Evolutionary conservation across 1,140 invertebrate species (phyloP), one percentile per base, ranked within the genome.

Genomic region (Chironomus striatipennis): DNA sequence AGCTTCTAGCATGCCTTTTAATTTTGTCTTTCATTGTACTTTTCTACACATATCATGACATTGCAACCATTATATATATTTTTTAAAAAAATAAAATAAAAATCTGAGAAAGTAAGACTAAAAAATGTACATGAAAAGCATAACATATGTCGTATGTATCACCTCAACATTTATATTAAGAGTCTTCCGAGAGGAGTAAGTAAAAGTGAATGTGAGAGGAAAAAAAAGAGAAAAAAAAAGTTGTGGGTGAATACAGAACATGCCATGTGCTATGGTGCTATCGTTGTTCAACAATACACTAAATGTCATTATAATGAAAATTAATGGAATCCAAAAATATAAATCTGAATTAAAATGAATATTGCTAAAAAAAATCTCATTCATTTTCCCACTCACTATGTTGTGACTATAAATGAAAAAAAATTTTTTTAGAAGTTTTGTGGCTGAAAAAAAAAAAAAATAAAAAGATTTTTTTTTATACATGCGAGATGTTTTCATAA

Each of bases 301-400:
- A 57, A 57, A 57, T 57, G 47, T 57, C 47, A 57, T 57, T 57
- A 57, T 57, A 57, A 57, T 57, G 47, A 57, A 57, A 57, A 57
- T 57, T 57, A 57, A 57, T 57, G 47, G 47, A 57, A 57, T 57
- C 47, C 47, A 57, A 57, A 57, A 57, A 57, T 57, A 57, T 57
- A 57, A 57, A 57, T 57, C 47, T 57, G 47, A 57, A 57, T 57
- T 57, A 57, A 57, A 57, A 57, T 57, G 47, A 57, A 57, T 57
- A 57, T 57, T 57, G 47, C 10, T 57, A 12, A 57, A 57, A 57
- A 57, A 57, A 57, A 15, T 57, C 47, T 57, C 47, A n/a, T 57
- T 57, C 47, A n/a, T 57, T 57, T 57, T 57, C n/a, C 43, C 47
- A n/a, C 47, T 57, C 24, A 34, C 24, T 34, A 34, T 34, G 24